Conservation (phyloP, 2,113 vertebrate species). For the Rhombomys opimus region DNA sequence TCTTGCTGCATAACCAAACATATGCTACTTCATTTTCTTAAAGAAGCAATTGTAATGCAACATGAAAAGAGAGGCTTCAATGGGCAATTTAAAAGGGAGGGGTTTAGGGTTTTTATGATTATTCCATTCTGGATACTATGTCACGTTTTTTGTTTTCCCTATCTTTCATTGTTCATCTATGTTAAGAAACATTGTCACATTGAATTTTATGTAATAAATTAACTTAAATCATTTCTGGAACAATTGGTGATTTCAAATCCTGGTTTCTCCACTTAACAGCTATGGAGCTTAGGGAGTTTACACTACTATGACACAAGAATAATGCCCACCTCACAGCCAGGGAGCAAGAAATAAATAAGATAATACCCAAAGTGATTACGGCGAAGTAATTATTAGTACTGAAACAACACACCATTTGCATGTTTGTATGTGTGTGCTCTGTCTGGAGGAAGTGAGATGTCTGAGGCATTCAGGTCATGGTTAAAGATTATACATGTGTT, state of each 20-base stretch:
- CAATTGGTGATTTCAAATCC: not conserved
- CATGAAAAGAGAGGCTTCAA: not conserved
- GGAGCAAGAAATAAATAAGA: conserved; percentile 45
- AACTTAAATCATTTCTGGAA: conserved; percentile 47
- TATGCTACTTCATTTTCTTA: not conserved
- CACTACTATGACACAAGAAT: not conserved
- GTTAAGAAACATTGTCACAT: not conserved
- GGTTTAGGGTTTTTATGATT: not conserved
- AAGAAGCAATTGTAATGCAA: not conserved
- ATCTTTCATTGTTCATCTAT: not conserved
- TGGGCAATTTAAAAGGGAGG: not conserved
- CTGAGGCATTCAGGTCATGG: not conserved
- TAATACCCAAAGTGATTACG: conserved; percentile 25
- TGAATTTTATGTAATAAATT: conserved; percentile 17
- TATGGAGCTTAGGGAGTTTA: not conserved
- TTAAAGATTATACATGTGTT: not conserved
- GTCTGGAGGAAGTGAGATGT: not conserved
- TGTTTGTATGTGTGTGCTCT: not conserved
- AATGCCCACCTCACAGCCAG: conserved; percentile 7
- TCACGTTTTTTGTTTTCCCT: not conserved
- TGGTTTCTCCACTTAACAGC: not conserved
- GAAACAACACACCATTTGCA: not conserved
- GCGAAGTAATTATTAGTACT: not conserved
- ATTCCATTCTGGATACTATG: not conserved
- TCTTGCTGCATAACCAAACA: not conserved